phyloP scores from a whole-genome alignment of 2,888 invertebrate species.

The Creontiades dilutus region DNA sequence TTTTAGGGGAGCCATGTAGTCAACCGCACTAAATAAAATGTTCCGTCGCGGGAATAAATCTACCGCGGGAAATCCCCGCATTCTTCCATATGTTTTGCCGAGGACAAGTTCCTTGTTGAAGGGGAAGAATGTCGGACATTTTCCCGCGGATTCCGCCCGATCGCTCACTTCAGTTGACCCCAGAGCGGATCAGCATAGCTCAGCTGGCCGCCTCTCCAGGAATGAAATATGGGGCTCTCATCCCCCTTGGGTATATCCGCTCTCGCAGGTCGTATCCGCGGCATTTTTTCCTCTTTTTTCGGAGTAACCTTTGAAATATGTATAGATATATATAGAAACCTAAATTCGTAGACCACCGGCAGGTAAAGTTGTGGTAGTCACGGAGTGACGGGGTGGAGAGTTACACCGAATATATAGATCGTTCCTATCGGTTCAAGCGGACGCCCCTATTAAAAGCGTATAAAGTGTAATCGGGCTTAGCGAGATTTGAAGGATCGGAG shows the following conservation, averaged over 20 bases:
- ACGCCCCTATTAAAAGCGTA: background rate
- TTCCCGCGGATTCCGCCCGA: slow-evolving; percentile 30
- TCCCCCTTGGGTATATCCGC: background rate
- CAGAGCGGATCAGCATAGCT: slow-evolving; percentile 20
- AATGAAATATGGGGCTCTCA: background rate
- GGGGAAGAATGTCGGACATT: slow-evolving; percentile 14
- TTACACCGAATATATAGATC: background rate
- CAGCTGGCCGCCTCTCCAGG: background rate
- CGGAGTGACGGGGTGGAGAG: background rate
- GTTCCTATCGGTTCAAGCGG: background rate
- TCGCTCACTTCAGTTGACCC: background rate
- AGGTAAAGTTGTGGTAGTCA: background rate
- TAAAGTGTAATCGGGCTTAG: background rate
- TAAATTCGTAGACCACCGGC: background rate
- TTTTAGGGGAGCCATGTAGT: no score
- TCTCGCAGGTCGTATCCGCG: background rate
- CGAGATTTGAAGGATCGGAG: background rate
- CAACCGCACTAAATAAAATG: no score
- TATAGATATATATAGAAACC: background rate
- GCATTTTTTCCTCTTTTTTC: background rate
- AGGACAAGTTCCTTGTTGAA: slow-evolving; percentile 2
- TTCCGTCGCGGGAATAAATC: background rate
- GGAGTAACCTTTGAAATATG: background rate
- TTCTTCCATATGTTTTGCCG: background rate
- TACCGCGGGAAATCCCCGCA: background rate